Conservation (phyloP, 2,113 vertebrate species). For the Dolichotis patagonum region DNA sequence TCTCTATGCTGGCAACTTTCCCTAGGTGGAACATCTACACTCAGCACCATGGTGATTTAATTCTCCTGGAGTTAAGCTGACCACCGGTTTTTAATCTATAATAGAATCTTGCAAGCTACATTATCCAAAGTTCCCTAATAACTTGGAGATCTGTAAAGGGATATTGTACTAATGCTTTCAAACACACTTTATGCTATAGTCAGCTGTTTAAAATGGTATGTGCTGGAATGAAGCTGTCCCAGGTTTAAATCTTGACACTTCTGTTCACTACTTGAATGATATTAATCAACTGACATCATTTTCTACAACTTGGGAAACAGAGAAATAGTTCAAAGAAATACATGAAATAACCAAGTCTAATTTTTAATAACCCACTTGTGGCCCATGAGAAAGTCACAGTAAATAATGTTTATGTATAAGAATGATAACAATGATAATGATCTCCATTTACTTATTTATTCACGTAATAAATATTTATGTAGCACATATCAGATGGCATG, state of each 20-base stretch:
- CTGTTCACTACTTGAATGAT: neutral
- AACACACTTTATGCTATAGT: fast-evolving
- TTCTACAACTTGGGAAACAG: neutral
- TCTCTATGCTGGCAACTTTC: too few species aligned
- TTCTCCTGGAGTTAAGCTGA: too few species aligned
- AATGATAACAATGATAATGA: neutral
- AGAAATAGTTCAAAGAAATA: neutral
- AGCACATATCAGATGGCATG: neutral
- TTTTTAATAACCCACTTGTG: neutral
- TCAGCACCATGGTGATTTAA: too few species aligned
- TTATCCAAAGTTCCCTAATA: neutral
- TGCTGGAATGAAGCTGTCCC: neutral
- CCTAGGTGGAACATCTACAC: too few species aligned
- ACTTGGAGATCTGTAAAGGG: neutral
- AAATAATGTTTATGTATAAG: neutral
- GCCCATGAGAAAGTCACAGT: neutral
- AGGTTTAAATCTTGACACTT: neutral
- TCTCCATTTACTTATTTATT: neutral
- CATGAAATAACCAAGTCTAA: neutral
- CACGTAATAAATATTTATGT: neutral
- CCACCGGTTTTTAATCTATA: too few species aligned
- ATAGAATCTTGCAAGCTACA: neutral
- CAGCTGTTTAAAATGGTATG: neutral
- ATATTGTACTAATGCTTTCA: neutral
- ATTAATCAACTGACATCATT: neutral